Base-by-base conservation (phyloP, 2,888 invertebrate species). In the Melanargia galathea region DNA sequence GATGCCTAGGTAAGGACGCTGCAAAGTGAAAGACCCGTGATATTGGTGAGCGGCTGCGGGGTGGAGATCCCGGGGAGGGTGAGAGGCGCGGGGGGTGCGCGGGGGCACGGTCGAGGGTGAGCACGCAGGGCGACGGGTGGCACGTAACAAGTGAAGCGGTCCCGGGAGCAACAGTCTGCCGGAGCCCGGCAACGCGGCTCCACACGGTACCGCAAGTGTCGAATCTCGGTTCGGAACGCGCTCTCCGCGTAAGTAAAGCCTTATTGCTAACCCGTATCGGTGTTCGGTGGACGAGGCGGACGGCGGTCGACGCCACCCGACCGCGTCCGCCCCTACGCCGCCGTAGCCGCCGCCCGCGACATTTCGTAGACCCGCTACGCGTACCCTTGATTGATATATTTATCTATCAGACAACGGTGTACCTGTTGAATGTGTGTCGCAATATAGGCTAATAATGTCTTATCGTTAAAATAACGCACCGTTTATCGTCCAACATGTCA, bases 91-190 rank as follows among this genome's bases (percentile, higher is more conserved):
- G 71, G 72, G 68, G 70, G 78, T 78, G 77, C 72, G 75, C 71
- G 71, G 73, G 73, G 70, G 66, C 57, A 20, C 66, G 68, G 54
- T 45, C 30, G 49, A 40, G 60, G 52, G 45, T 64, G 40, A 38
- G 77, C 82, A 80, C 82, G 81, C 80, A 83, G 83, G 82, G 80
- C 80, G 81, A 84, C 80, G 86, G 86, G 84, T 76, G 85, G 87
- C 86, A 87, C 83, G 90, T 90, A 90, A 90, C 90, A 90, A 90
- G 90, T 90, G 88, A 90, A 87, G 86, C 87, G 88, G 84, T 79
- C 90, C 90, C 83, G 90, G 90, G 90, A 89, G 90, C 90, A 91
- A 91, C 90, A 91, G 90, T 91, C 90, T 91, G 90, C 90, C 90
- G 89, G 83, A 84, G 90, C 90, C 84, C 90, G 89, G 90, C 87